Evolutionary conservation across 2,888 invertebrate genomes (phyloP).

Genomic region (Idaea dimidiata): DNA sequence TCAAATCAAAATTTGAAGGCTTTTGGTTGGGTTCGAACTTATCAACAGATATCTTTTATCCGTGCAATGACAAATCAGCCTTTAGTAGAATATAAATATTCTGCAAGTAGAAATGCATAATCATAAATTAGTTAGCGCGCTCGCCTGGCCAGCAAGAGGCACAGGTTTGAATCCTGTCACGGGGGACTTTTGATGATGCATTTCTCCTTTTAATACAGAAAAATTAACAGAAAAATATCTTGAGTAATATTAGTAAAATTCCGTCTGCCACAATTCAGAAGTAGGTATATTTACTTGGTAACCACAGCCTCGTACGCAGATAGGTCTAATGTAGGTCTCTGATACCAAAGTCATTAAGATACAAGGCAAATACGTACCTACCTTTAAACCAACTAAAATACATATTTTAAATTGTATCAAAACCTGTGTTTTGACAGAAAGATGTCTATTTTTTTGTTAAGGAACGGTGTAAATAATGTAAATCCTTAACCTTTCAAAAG

Average conservation of each 20-base stretch:
- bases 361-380: conserved; percentile 29
- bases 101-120: no score
- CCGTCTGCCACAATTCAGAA: background rate
- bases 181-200: no score
- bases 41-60: no score
- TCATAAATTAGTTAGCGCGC: no score
- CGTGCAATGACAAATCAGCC: no score
- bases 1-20: no score
- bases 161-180: no score
- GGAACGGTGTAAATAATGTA: background rate
- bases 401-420: conserved; percentile 16
- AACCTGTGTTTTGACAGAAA: background rate
- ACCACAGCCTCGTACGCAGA: conserved; percentile 50
- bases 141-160: no score
- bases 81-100: no score
- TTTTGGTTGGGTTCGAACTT: no score
- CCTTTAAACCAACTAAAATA: conserved; percentile 9
- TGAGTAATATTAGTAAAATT: background rate
- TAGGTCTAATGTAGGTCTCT: conserved; percentile 45
- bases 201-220: no score
- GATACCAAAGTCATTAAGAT: conserved; percentile 65
- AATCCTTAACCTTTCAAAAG: background rate
- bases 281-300: conserved; percentile 20
- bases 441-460: background rate
- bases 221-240: no score